Conservation (phyloP, 2,113 vertebrate genomes). For the Dromaius novaehollandiae region DNA sequence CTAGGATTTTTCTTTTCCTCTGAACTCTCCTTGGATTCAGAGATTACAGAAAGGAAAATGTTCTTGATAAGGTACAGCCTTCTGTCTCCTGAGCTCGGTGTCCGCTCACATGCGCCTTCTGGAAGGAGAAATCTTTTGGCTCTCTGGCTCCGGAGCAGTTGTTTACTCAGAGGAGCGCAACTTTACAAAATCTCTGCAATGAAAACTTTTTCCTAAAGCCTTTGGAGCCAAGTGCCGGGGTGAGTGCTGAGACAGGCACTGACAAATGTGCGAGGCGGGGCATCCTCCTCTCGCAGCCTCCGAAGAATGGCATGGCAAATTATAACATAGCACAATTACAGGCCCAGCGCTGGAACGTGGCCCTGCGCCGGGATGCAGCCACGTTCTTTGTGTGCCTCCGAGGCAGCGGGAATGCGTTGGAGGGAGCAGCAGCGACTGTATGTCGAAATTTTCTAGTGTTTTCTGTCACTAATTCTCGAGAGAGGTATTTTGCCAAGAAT, state of each 20-base stretch:
- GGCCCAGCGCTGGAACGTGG: background rate
- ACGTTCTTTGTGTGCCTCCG: conserved; percentile 14
- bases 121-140: background rate
- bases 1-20: background rate
- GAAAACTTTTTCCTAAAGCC: background rate
- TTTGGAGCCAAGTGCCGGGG: background rate
- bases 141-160: conserved; percentile 28
- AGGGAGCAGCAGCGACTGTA: background rate
- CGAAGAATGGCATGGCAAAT: conserved; percentile 3
- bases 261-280: background rate
- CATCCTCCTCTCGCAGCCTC: background rate
- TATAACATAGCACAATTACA: background rate
- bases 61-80: background rate
- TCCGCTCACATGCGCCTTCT: background rate
- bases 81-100: background rate
- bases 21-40: background rate
- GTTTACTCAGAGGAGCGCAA: background rate
- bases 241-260: background rate
- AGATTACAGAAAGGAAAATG: background rate
- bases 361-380: background rate
- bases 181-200: background rate
- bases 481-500: background rate
- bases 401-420: background rate
- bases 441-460: background rate
- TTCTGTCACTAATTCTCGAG: background rate